Conservation (phyloP, 2,797 vertebrate genomes). For the Limosa lapponica region DNA sequence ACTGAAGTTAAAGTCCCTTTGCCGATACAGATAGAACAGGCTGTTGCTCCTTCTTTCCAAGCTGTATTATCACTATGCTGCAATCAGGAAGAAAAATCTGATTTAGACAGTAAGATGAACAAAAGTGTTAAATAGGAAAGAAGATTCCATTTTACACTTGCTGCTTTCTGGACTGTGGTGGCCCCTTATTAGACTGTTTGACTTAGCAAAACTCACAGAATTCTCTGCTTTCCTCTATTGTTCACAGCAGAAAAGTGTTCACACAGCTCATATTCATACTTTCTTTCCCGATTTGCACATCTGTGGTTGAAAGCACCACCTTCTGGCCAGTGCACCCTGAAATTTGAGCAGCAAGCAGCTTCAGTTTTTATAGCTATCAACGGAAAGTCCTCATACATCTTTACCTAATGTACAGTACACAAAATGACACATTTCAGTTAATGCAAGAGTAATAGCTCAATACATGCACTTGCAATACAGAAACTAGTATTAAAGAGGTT, state of each 20-base stretch:
- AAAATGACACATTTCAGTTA: not conserved
- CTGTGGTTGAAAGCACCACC: constrained; percentile 59
- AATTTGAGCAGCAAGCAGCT: not conserved
- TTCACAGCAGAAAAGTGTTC: not conserved
- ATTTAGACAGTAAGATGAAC: not conserved
- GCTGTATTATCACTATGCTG: not conserved
- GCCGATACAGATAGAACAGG: not conserved
- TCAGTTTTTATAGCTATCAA: not conserved
- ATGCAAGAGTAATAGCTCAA: not conserved
- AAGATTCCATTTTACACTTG: not conserved
- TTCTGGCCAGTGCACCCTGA: constrained; percentile 19
- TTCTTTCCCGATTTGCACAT: not conserved
- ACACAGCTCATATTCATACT: not conserved
- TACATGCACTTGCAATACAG: not conserved
- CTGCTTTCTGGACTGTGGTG: not conserved
- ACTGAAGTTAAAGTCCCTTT: not conserved
- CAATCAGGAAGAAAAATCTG: not conserved
- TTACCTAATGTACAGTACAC: not conserved
- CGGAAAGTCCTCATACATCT: not conserved
- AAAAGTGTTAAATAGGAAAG: not conserved
- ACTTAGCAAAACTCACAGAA: not conserved
- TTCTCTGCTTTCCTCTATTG: not conserved
- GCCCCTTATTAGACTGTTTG: not conserved
- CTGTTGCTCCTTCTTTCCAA: not conserved
- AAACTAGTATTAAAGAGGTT: not conserved